Evolutionary conservation across 2,797 vertebrate species (phyloP), one percentile per base, ranked within the genome.

Genomic region (Coregonus ussuriensis): DNA sequence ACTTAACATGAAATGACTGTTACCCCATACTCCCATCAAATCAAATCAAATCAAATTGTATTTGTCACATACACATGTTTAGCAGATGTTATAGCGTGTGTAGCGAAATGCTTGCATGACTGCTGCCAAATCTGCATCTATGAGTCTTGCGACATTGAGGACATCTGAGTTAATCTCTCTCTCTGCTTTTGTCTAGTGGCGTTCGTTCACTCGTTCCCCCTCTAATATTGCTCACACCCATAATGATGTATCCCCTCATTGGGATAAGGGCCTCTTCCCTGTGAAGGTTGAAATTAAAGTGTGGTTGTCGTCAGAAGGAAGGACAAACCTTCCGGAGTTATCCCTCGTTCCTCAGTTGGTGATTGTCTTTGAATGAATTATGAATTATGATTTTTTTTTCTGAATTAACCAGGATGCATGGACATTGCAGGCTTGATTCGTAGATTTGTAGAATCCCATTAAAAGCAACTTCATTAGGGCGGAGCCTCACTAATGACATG

Each of bases 361-460:
- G 81, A 91, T 88, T 87, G 88, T 92, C 89, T 91, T 91, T 84
- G 79, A 81, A 63, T 25, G 3, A 29, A 62, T 25, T 62, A 11
- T 62, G 81, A 85, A 89, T 84, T 79, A 91, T 93, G 82, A 88
- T 90, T 89, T 52, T 11, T 92, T 88, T 83, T 90, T 91, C 87
- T 79, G 79, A 92, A 93, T 94, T 93, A 94, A 78, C 81, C 56
- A 37, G 82, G 86, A 84, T 87, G 88, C 86, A 78, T 80, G 86
- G 74, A 63, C 59, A 63, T 9, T 87, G 83, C 75, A 72, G 81
- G 71, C 80, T 86, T 87, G 87, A 87, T 89, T 85, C 70, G 78
- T 82, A 86, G 89, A 88, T 91, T 90, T 91, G 89, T 77, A 80
- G 88, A 93, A 94, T 93, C 91, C 92, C 89, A 93, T 94, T 94